Evolutionary conservation across 2,888 invertebrate species (phyloP), one percentile per base, ranked within the genome.

Genomic region (Eilema depressum): DNA sequence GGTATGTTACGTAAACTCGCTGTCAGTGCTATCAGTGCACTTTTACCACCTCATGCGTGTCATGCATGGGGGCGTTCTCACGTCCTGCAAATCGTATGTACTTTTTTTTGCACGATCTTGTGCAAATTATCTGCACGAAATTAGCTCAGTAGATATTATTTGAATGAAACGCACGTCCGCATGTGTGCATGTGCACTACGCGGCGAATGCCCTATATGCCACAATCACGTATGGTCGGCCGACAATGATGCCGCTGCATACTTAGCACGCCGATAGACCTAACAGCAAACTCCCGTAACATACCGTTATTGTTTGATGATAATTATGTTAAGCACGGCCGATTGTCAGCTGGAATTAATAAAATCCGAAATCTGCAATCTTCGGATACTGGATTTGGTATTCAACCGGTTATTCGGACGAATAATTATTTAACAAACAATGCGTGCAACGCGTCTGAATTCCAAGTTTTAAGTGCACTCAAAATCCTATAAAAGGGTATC

Each of bases 291-390:
- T 53, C n/a, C n/a, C n/a, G 10, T n/a, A 53, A 2, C 53, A 53
- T n/a, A 53, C 53, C 53, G n/a, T n/a, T 53, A 8, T 20, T 53
- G 20, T 53, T 8, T 7, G n/a, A 53, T 53, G 8, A 53, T 53
- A n/a, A n/a, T n/a, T n/a, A 47, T 20, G 20, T 47, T 47, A n/a
- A 53, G 53, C 53, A n/a, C 53, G 53, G n/a, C 20, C n/a, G n/a
- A 10, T n/a, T n/a, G n/a, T 53, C 53, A 53, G 53, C 53, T 53
- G 53, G 53, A n/a, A 53, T 53, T n/a, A 53, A 53, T 53, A 53
- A 53, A 53, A n/a, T 47, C 47, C 20, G 47, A 47, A 47, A 20
- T 20, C 47, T 47, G 20, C 7, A 7, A 47, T 53, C n/a, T 53
- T 53, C n/a, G 20, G 20, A n/a, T 53, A 0, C 7, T n/a, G n/a